phyloP scores from a whole-genome alignment of 2,797 vertebrate species.

The Spinibarbus caldwelli region DNA sequence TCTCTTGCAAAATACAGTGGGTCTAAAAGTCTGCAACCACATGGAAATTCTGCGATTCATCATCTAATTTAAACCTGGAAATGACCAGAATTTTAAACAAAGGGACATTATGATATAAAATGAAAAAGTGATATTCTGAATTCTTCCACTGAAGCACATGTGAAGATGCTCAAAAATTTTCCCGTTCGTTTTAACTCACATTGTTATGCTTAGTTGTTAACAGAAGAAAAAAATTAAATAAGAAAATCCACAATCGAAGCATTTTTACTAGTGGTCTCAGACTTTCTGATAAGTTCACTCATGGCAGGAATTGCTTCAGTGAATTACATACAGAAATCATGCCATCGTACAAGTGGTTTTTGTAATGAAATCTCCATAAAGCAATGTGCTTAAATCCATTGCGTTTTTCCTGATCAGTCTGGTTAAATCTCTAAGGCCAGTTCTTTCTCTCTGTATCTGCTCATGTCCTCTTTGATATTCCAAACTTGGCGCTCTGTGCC shows the following conservation, averaged over 20 bases:
- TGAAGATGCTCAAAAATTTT: not conserved
- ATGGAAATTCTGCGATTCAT: not conserved
- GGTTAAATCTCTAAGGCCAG: conserved; percentile 5
- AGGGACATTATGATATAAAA: not conserved
- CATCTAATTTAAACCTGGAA: not conserved
- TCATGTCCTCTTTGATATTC: conserved; percentile 34
- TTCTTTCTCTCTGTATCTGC: not conserved
- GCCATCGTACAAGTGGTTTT: not conserved
- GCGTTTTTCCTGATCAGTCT: conserved; percentile 15
- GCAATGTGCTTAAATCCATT: conserved; percentile 2
- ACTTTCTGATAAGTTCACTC: not conserved
- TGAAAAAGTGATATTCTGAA: not conserved
- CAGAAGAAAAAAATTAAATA: not conserved
- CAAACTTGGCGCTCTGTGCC: conserved; percentile 26
- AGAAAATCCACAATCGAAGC: not conserved
- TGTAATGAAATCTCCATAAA: not conserved
- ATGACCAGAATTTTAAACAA: not conserved
- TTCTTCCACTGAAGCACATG: too few species aligned
- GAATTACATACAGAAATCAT: too few species aligned
- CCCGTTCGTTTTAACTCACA: not conserved
- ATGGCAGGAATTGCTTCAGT: not conserved
- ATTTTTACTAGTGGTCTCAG: conserved; percentile 12
- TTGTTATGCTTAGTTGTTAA: not conserved
- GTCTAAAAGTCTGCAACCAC: not conserved
- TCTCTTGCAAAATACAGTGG: conserved; percentile 14